Conservation (phyloP, 1,140 invertebrate genomes). For the Melipona quadrifasciata region DNA sequence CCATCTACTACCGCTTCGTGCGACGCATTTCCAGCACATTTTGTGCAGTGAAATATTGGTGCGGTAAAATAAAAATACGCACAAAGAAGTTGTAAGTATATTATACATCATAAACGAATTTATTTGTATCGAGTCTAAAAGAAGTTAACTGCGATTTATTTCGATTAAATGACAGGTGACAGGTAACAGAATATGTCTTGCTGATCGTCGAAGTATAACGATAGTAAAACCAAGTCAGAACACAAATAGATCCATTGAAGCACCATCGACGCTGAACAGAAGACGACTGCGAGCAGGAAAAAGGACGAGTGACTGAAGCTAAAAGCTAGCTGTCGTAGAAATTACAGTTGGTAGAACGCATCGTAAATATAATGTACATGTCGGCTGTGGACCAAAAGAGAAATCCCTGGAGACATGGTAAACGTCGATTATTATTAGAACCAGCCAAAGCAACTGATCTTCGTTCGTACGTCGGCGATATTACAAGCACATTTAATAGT, state of each 20-base stretch:
- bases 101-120: not conserved
- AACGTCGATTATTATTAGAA: slow-evolving; percentile 68
- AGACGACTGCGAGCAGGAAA: slow-evolving; percentile 26
- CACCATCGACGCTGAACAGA: slow-evolving; percentile 46
- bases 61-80: too few species aligned
- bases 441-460: slow-evolving; percentile 54
- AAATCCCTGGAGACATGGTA: slow-evolving; percentile 58
- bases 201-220: slow-evolving; percentile 21
- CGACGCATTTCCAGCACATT: not conserved
- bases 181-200: slow-evolving; percentile 4
- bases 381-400: slow-evolving; percentile 44
- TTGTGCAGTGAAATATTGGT: too few species aligned
- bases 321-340: slow-evolving; percentile 13
- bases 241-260: slow-evolving; percentile 59
- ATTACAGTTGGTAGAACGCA: slow-evolving; percentile 40
- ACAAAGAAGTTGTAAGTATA: not conserved
- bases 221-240: slow-evolving; percentile 49
- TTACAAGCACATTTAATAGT: slow-evolving; percentile 13
- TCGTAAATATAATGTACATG: slow-evolving; percentile 27
- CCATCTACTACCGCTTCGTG: not conserved
- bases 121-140: not conserved
- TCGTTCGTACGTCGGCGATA: slow-evolving; percentile 31
- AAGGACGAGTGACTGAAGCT: slow-evolving; percentile 20
- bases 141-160: not conserved
- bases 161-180: not conserved